Evolutionary conservation across 23 tunicate genomes (phyloP).

Genomic region (Halocynthia aurantium): DNA sequence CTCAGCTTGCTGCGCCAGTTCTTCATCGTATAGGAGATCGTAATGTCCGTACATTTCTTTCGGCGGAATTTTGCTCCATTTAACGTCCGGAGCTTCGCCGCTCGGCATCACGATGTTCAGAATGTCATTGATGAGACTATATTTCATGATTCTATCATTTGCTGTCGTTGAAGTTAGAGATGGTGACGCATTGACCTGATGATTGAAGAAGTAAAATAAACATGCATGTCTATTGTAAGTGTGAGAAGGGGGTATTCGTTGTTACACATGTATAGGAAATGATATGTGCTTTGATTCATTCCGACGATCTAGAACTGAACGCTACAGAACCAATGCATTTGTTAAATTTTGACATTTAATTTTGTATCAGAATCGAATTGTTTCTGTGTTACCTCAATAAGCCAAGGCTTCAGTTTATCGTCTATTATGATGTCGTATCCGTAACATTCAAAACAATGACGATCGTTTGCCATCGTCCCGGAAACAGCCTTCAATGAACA

Average conservation of each 20-base stretch:
- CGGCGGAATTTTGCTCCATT: slow-evolving; percentile 87
- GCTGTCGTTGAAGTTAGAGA: slow-evolving; percentile 97
- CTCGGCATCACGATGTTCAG: slow-evolving; percentile 75
- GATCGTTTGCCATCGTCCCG: slow-evolving; percentile 90
- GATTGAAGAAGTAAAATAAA: no score
- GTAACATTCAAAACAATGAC: slow-evolving; percentile 98
- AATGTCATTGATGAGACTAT: slow-evolving; percentile 87
- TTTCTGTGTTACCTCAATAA: slow-evolving; percentile 68
- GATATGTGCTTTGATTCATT: no score
- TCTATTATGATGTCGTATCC: slow-evolving; percentile 98
- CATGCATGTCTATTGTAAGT: no score
- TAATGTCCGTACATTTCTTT: slow-evolving; percentile 85
- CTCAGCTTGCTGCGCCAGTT: slow-evolving; percentile 56
- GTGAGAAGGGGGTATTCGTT: no score
- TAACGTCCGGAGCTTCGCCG: slow-evolving; percentile 94
- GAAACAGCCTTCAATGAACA: slow-evolving; percentile 96
- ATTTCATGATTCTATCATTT: slow-evolving; percentile 98
- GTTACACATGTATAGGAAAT: no score
- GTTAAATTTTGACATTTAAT: no score
- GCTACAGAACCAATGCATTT: no score
- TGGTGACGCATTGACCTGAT: slow-evolving; percentile 95
- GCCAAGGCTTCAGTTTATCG: slow-evolving; percentile 97
- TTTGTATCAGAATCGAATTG: background rate
- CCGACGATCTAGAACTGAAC: no score
- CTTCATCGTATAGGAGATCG: slow-evolving; percentile 94